Evolutionary conservation across 2,113 vertebrate genomes (phyloP).

Genomic region (Galbula dea): DNA sequence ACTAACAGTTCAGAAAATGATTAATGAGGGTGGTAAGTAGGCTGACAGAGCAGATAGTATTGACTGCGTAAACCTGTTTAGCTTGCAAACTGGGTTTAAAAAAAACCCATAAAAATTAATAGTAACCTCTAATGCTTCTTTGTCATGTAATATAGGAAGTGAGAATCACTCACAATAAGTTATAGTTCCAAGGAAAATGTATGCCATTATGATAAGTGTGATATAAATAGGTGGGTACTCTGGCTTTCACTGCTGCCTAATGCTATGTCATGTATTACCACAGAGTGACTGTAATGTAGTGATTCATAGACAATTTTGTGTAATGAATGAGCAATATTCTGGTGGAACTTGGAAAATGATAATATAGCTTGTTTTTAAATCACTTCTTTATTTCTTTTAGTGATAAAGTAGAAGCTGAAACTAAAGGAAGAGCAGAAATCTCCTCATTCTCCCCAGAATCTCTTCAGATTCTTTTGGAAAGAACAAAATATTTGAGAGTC

Average conservation of each 20-base stretch:
- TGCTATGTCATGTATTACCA: background rate
- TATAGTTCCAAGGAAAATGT: background rate
- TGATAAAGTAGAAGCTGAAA: background rate
- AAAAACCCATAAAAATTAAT: background rate
- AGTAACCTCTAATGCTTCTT: background rate
- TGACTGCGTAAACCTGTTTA: slow-evolving; percentile 2
- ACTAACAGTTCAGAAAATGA: background rate
- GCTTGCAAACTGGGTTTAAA: background rate
- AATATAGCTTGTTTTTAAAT: background rate
- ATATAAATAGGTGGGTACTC: background rate
- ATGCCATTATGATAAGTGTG: background rate
- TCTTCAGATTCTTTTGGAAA: background rate
- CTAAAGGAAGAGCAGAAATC: background rate
- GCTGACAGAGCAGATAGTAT: background rate
- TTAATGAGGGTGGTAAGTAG: slow-evolving; percentile 7
- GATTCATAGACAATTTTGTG: background rate
- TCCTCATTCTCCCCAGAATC: background rate
- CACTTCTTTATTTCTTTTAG: background rate
- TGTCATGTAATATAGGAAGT: background rate
- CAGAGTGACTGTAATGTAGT: background rate
- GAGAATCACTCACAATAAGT: background rate
- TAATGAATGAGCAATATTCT: background rate
- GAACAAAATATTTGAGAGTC: background rate
- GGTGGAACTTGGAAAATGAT: background rate
- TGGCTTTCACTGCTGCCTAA: background rate